phyloP scores from a whole-genome alignment of 2,888 invertebrate species.

The Pyrocoelia pectoralis region DNA sequence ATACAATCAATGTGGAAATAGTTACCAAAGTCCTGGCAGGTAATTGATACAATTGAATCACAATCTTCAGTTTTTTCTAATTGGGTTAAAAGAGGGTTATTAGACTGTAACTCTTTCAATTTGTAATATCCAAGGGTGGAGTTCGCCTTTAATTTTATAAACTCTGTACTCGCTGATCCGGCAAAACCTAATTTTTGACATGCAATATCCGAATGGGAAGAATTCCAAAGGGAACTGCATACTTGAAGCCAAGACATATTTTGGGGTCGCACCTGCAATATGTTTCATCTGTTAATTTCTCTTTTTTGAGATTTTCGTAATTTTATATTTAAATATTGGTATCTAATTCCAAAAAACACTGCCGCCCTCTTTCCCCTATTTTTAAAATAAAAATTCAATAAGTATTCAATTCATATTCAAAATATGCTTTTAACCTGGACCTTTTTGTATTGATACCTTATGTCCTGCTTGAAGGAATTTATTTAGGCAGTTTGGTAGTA shows the following conservation, averaged over 20 bases:
- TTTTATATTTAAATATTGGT: too few relatives aligned
- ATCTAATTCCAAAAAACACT: too few relatives aligned
- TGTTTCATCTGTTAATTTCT: too few relatives aligned
- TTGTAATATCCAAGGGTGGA: slow-evolving; percentile 47
- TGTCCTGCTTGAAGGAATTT: too few relatives aligned
- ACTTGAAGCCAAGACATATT: slow-evolving; percentile 59
- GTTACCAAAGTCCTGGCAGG: slow-evolving; percentile 66
- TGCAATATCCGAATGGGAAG: slow-evolving; percentile 62
- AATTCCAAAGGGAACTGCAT: slow-evolving; percentile 65
- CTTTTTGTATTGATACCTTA: too few relatives aligned
- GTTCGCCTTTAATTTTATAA: slow-evolving; percentile 45
- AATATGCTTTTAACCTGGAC: too few relatives aligned
- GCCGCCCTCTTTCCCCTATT: too few relatives aligned
- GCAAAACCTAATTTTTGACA: slow-evolving; percentile 66
- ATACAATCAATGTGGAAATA: slow-evolving; percentile 16
- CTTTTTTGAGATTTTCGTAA: too few relatives aligned
- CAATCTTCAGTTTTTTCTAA: slow-evolving; percentile 59
- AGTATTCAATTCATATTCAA: too few relatives aligned
- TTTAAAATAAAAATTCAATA: too few relatives aligned
- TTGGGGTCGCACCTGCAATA: slow-evolving; percentile 16
- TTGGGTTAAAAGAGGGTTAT: slow-evolving; percentile 57
- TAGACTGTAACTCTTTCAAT: slow-evolving; percentile 45
- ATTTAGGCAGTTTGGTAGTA: too few relatives aligned
- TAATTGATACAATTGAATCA: slow-evolving; percentile 62
- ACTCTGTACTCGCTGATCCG: slow-evolving; percentile 55